A percentile compares a stretch with the other conserved stretches of the same genome.
Conservation (phyloP, 2,797 vertebrate genomes). For the Enteromius thamalakanensis region DNA sequence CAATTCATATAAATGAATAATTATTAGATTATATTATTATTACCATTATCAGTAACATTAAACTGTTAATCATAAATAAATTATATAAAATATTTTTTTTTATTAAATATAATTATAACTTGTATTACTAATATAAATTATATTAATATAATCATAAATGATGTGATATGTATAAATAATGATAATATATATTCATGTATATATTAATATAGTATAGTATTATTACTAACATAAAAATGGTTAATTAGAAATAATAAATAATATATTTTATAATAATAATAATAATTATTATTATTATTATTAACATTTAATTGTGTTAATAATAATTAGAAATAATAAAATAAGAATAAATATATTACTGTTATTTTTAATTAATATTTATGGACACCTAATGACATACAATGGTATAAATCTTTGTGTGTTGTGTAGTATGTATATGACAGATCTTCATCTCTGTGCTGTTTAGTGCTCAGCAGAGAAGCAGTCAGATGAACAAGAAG, state of each 20-base stretch:
- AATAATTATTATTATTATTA: no score
- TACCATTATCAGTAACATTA: not conserved
- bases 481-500: conserved; percentile 95
- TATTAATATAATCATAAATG: no score
- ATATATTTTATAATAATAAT: no score
- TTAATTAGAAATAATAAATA: no score
- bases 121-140: no score
- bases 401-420: not conserved
- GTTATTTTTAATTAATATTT: not conserved
- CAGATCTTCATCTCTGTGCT: not conserved
- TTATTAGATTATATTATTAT: not conserved
- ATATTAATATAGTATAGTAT: no score
- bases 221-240: no score
- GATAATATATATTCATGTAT: no score
- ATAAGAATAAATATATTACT: not conserved
- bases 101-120: no score
- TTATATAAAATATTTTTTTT: no score
- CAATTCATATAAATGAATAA: not conserved
- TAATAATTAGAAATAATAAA: not conserved
- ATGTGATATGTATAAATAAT: no score
- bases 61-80: not conserved
- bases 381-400: not conserved
- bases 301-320: not conserved
- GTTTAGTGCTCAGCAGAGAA: conserved; percentile 93
- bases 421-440: not conserved